These are phyloP conservation scores for Papilio aristodemus DNA, from an alignment of 1,140 invertebrate species.

Conservation along the genomic window DNA sequence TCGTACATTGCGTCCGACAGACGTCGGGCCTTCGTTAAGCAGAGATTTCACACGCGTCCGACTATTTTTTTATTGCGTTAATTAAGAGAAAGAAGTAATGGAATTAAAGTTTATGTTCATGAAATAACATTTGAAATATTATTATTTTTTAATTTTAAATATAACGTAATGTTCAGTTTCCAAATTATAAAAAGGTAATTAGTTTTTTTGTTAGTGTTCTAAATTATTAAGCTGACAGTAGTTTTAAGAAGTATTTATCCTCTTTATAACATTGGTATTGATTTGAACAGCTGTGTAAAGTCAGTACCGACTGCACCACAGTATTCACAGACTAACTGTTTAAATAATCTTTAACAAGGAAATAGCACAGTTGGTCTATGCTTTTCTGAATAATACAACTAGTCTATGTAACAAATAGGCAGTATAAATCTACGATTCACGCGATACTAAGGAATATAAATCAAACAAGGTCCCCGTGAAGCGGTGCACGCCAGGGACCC, in stretches of 20 bases:
- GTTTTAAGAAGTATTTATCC: no score
- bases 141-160: no score
- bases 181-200: no score
- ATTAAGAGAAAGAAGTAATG: constrained; percentile 20
- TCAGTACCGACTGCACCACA: neutral
- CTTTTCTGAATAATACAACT: constrained; percentile 21
- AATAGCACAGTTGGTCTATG: constrained; percentile 4
- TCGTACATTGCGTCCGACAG: neutral
- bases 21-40: constrained; percentile 8
- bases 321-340: neutral
- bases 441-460: constrained; percentile 46
- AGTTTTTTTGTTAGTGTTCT: no score
- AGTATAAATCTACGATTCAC: constrained; percentile 40
- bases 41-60: constrained; percentile 3
- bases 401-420: constrained; percentile 35
- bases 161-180: no score
- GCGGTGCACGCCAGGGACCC: constrained; percentile 40
- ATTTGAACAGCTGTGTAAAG: neutral
- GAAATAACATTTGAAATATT: neutral
- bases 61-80: constrained; percentile 17
- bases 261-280: no score
- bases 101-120: neutral
- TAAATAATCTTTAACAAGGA: constrained; percentile 3
- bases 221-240: no score
- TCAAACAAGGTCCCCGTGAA: constrained; percentile 48